Percentiles rank a stretch among this genome's conserved stretches.
Evolutionary conservation across 2,797 vertebrate species (phyloP).

Genomic region (Pipistrellus nathusii): DNA sequence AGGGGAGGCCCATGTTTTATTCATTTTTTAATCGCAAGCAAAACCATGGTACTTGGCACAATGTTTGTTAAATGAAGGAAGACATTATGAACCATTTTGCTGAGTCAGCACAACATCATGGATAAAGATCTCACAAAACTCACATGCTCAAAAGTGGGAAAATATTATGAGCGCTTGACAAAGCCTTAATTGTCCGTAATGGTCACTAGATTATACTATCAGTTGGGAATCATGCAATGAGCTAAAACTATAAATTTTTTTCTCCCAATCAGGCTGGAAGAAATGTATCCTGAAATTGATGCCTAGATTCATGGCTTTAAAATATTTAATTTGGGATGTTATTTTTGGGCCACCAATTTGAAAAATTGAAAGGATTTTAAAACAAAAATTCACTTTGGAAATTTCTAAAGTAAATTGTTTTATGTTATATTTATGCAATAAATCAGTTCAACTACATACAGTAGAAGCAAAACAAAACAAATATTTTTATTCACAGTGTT

Average conservation of each 20-base stretch:
- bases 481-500: accelerated
- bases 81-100: not conserved
- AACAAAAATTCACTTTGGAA: not conserved
- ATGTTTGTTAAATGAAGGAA: constrained; percentile 22
- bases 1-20: not conserved
- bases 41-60: not conserved
- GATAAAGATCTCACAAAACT: not conserved
- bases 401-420: not conserved
- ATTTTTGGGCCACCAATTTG: constrained; percentile 16
- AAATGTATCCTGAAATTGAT: constrained; percentile 27
- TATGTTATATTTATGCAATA: accelerated
- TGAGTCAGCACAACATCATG: not conserved
- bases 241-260: not conserved
- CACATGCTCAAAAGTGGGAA: not conserved
- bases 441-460: not conserved
- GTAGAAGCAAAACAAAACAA: not conserved
- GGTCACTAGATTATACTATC: not conserved
- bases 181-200: not conserved
- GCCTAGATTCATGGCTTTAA: not conserved
- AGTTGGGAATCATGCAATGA: not conserved
- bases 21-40: not conserved
- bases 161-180: not conserved
- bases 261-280: not conserved
- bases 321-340: not conserved
- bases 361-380: constrained; percentile 22